Percentiles rank a stretch among this genome's conserved stretches.
Evolutionary conservation across 2,888 invertebrate species (phyloP).

Genomic region (Carabus problematicus): DNA sequence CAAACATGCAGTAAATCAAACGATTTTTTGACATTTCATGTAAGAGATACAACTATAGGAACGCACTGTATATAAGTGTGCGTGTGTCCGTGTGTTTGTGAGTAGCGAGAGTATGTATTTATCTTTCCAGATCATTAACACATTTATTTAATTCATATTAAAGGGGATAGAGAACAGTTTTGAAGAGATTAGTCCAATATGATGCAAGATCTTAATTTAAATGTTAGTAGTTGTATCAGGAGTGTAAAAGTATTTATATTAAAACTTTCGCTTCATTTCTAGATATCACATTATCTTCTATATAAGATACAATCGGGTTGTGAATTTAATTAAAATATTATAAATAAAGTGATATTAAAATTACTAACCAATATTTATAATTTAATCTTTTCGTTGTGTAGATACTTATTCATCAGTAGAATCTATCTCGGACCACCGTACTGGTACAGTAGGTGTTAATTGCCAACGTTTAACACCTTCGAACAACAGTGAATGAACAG

Average conservation of each 20-base stretch:
- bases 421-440: neutral
- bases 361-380: too few species aligned
- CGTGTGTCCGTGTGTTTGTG: neutral
- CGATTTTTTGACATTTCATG: conserved; percentile 49
- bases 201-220: too few species aligned
- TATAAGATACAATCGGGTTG: too few species aligned
- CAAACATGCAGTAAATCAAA: conserved; percentile 43
- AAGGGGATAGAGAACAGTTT: conserved; percentile 11
- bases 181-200: conserved; percentile 13
- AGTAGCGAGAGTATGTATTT: conserved; percentile 27
- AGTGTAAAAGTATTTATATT: too few species aligned
- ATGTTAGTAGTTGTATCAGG: too few species aligned
- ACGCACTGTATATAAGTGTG: conserved; percentile 2
- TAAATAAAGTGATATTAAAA: too few species aligned
- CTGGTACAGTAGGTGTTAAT: conserved; percentile 14
- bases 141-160: conserved; percentile 27
- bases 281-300: too few species aligned
- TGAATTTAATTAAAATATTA: too few species aligned
- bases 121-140: conserved; percentile 28
- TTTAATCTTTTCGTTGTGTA: too few species aligned
- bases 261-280: too few species aligned
- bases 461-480: conserved; percentile 22
- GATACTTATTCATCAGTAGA: too few species aligned
- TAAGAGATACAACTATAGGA: conserved; percentile 11
- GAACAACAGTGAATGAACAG: conserved; percentile 7